Conservation (phyloP, 37 sponge, comb jelly and placozoan species). For the Agelas oroides region DNA sequence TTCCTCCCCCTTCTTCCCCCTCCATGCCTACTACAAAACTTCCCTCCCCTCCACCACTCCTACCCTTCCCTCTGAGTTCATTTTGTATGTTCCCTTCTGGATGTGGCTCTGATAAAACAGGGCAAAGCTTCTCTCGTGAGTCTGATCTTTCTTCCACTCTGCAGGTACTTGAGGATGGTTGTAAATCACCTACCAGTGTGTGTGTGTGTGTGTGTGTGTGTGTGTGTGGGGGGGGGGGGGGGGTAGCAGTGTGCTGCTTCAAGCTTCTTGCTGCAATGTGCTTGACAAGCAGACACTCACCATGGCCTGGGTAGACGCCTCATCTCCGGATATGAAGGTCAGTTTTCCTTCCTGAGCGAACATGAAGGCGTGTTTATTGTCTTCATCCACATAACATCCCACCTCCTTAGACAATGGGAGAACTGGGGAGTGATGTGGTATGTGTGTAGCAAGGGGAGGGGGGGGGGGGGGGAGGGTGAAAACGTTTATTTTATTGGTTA, state of each 20-base stretch:
- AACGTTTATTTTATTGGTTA: not conserved
- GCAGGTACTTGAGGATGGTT: conserved; percentile 51
- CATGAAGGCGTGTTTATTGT: conserved; percentile 33
- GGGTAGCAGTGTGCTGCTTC: too few relatives aligned
- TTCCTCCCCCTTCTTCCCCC: too few relatives aligned
- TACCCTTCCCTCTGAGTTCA: conserved; percentile 59
- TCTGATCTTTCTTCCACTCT: conserved; percentile 52
- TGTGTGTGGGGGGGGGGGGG: not conserved
- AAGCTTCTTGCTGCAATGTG: too few relatives aligned
- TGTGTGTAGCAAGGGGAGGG: not conserved
- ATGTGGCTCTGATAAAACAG: conserved; percentile 51
- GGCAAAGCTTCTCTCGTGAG: conserved; percentile 49
- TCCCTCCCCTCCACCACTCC: not conserved
- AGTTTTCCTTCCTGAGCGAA: conserved; percentile 41
- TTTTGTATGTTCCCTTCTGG: conserved; percentile 50
- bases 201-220: not conserved
- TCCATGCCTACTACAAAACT: not conserved
- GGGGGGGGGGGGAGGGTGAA: not conserved
- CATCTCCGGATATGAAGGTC: conserved; percentile 29
- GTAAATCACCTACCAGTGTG: conserved; percentile 33
- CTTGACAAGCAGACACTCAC: not conserved
- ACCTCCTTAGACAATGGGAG: conserved; percentile 17
- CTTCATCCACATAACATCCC: conserved; percentile 60
- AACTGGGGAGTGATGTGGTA: not conserved
- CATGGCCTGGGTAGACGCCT: conserved; percentile 67